Conservation (phyloP, 2,888 invertebrate species). For the Leucophenga montana region DNA sequence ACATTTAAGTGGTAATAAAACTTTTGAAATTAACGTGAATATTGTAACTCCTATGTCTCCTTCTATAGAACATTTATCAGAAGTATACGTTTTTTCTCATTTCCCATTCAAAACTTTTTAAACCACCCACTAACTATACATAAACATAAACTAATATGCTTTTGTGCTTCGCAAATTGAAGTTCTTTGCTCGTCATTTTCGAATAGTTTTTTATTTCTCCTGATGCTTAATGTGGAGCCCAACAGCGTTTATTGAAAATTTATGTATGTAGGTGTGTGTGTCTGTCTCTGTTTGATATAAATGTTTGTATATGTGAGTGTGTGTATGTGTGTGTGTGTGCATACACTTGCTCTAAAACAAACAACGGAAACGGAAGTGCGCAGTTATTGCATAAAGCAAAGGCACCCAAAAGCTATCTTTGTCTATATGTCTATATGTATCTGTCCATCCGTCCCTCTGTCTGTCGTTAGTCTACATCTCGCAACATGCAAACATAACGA, state of each 20-base stretch:
- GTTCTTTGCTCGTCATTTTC: background rate
- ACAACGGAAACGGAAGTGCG: slow-evolving; percentile 41
- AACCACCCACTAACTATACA: too few species aligned
- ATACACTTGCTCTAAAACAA: slow-evolving; percentile 21
- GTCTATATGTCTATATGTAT: slow-evolving; percentile 20
- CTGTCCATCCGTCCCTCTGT: background rate
- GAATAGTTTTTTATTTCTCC: background rate
- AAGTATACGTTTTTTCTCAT: too few species aligned
- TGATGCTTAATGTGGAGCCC: background rate
- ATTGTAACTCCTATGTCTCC: too few species aligned
- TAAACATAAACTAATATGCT: too few species aligned
- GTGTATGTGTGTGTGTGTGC: background rate
- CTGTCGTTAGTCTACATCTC: slow-evolving; percentile 6
- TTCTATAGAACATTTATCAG: too few species aligned
- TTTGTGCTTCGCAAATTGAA: background rate
- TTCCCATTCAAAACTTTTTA: too few species aligned
- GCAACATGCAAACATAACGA: background rate
- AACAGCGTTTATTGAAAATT: too few species aligned
- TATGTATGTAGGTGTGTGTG: background rate
- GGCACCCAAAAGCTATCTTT: slow-evolving; percentile 35
- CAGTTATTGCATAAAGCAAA: slow-evolving; percentile 51
- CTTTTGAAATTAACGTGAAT: too few species aligned
- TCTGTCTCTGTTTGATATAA: background rate
- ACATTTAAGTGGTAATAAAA: too few species aligned
- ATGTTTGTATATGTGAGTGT: background rate